Base-by-base conservation (phyloP, 2,888 invertebrate genomes). In the Azorinus chamasolen region DNA sequence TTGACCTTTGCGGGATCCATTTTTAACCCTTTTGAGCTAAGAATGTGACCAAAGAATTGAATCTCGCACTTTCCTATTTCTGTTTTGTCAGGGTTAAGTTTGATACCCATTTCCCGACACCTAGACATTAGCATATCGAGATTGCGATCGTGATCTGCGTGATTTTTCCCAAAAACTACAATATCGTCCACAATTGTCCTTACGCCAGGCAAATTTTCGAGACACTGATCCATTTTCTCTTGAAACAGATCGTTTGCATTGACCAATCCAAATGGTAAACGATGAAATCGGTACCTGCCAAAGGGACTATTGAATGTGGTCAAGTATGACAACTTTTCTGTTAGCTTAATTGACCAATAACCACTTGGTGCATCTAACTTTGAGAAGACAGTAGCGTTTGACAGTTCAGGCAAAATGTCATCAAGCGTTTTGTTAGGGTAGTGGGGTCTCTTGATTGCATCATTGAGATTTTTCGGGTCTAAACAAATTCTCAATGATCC, bases 221-320 rank as follows among this genome's bases (percentile, higher is more conserved):
- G n/a, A n/a, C n/a, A n/a, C n/a, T n/a, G n/a, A n/a, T n/a, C n/a
- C n/a, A n/a, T n/a, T n/a, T n/a, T n/a, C n/a, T n/a, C n/a, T n/a
- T n/a, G n/a, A n/a, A n/a, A n/a, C n/a, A n/a, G n/a, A n/a, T n/a
- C n/a, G n/a, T n/a, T n/a, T n/a, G n/a, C n/a, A 57, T 27, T 24
- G 1, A 53, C 62, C 2, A 83, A 51, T 1, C 87, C 83, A 59
- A 81, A 84, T 12, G 86, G 85, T 10, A 80, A 24, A 2, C 82
- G 50, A 0, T 58, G 51, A 24, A 41, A 81, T 0, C 68, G 12
- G 51, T 55, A 78, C 3, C 64, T 12, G 16, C 78, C 75, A 37
- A 43, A 69, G 0, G 68, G 64, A 6, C 68, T 72, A 18, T 65
- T 75, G 37, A 81, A 78, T 12, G 68, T 65, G 0, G 74, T 78